Evolutionary conservation across 2,113 vertebrate genomes (phyloP).

Genomic region (Rhegmatorhina hoffmannsi): DNA sequence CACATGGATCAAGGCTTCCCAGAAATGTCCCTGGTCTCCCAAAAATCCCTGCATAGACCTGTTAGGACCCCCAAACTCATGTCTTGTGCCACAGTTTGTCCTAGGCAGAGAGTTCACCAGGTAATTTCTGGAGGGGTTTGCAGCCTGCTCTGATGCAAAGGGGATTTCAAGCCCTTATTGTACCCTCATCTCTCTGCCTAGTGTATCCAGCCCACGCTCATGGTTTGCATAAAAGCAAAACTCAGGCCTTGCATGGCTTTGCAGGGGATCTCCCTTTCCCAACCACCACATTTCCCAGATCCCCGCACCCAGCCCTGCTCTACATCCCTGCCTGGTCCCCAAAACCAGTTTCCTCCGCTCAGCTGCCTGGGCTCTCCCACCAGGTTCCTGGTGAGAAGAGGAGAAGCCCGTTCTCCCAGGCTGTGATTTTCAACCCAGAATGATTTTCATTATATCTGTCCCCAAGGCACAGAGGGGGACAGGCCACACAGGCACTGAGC

Average conservation of each 20-base stretch:
- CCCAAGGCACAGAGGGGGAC: not conserved
- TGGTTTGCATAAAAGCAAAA: not conserved
- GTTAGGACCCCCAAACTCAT: accelerated
- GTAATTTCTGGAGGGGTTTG: not conserved
- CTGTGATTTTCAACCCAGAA: constrained; percentile 11
- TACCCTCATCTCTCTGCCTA: accelerated
- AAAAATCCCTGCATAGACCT: not conserved
- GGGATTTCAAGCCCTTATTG: not conserved
- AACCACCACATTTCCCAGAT: not conserved
- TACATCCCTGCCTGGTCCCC: not conserved
- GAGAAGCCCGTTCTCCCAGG: constrained; percentile 6
- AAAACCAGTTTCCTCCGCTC: constrained; percentile 25
- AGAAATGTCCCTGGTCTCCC: not conserved
- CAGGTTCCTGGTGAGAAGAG: not conserved
- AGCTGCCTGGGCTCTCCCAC: not conserved
- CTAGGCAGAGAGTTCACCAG: not conserved
- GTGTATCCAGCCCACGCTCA: accelerated
- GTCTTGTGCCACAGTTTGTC: not conserved
- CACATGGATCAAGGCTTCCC: not conserved
- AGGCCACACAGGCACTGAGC: constrained; percentile 49
- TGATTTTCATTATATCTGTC: constrained; percentile 25
- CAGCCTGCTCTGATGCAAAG: not conserved
- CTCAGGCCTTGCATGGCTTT: not conserved
- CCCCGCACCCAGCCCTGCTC: not conserved
- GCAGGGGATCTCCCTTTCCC: not conserved